Evolutionary conservation across 2,888 invertebrate species (phyloP).

Genomic region (Steinernema hermaphroditum): DNA sequence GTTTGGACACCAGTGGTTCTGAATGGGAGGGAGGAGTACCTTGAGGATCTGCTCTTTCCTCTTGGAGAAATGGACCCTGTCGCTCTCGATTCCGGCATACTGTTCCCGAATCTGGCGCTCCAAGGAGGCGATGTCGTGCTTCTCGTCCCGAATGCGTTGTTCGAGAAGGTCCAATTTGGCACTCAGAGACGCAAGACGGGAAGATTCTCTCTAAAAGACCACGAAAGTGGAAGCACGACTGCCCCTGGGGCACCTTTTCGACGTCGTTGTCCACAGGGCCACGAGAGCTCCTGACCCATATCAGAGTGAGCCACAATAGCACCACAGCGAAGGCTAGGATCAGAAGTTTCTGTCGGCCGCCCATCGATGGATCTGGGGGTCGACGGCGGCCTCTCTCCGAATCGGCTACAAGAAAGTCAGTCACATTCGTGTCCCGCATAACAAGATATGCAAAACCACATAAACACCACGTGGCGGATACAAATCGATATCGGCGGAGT

Average conservation of each 20-base stretch:
- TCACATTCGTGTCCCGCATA: too few relatives aligned
- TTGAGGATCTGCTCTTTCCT: neutral
- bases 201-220: neutral
- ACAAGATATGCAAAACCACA: too few relatives aligned
- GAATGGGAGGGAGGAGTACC: neutral
- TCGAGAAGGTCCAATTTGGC: neutral
- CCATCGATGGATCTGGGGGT: neutral
- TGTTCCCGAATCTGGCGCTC: neutral
- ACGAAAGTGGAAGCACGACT: too few relatives aligned
- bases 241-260: too few relatives aligned
- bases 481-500: too few relatives aligned
- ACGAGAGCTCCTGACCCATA: neutral
- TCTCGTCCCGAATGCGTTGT: neutral
- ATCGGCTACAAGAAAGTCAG: neutral
- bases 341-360: neutral
- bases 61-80: neutral
- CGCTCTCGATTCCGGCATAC: neutral
- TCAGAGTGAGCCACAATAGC: neutral
- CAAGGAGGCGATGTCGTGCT: neutral
- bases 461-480: too few relatives aligned
- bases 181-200: neutral
- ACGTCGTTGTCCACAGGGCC: too few relatives aligned
- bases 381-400: neutral
- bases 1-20: too few relatives aligned
- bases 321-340: neutral